Evolutionary conservation across 2,888 invertebrate species (phyloP).

Genomic region (Heteropelma amictum): DNA sequence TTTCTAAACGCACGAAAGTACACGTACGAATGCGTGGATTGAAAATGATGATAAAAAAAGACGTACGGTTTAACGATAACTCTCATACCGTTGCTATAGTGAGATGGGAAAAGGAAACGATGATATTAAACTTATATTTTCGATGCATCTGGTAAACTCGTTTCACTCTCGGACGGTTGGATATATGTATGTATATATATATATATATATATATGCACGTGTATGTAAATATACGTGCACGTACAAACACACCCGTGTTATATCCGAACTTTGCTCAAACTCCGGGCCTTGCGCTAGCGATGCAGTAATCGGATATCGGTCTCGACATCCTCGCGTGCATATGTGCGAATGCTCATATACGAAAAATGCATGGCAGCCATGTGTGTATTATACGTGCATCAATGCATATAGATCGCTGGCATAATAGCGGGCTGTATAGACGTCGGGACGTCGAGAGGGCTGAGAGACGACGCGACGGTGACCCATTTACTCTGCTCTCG

Average conservation of each 20-base stretch:
- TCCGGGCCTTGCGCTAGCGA: conserved; percentile 62
- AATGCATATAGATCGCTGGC: conserved; percentile 4
- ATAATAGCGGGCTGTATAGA: conserved; percentile 20
- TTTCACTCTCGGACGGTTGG: neutral
- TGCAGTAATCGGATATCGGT: conserved; percentile 69
- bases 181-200: no score
- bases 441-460: conserved; percentile 50
- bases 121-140: neutral
- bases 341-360: conserved; percentile 20
- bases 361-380: conserved; percentile 51
- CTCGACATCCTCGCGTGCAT: conserved; percentile 50
- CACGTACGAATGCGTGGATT: no score
- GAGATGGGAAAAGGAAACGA: neutral
- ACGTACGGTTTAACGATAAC: neutral
- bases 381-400: neutral
- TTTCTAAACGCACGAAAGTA: no score
- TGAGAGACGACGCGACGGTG: conserved; percentile 58
- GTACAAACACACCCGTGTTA: neutral
- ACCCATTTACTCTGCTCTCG: conserved; percentile 73
- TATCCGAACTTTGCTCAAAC: conserved; percentile 19
- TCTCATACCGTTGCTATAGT: no score
- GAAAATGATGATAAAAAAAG: no score
- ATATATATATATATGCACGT: no score
- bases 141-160: neutral
- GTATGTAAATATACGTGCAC: neutral